A percentile compares a stretch with the other conserved stretches of the same genome.
These are phyloP conservation scores for Pristionchus entomophagus DNA, from an alignment of 2,888 invertebrate species.

Conservation along the genomic window DNA sequence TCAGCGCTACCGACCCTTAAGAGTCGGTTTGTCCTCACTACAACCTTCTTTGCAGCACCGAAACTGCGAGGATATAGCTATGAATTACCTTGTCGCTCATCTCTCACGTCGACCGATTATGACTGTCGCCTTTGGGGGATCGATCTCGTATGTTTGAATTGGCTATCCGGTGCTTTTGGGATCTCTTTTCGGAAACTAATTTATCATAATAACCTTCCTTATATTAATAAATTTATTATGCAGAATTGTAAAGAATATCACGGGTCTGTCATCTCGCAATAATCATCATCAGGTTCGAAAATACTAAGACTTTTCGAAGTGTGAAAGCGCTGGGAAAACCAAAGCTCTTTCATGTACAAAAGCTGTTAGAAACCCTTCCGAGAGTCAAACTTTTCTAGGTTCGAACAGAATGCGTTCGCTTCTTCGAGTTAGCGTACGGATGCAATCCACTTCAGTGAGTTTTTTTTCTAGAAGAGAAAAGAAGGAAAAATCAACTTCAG, in stretches of 20 bases:
- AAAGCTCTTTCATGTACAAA: too few species aligned
- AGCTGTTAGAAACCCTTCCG: too few species aligned
- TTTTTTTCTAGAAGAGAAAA: background rate
- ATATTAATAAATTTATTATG: background rate
- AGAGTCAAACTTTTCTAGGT: background rate
- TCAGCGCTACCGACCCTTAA: too few species aligned
- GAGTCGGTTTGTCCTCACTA: too few species aligned
- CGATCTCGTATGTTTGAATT: background rate
- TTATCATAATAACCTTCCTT: background rate
- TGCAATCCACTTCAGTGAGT: slow-evolving; percentile 5
- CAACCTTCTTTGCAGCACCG: background rate
- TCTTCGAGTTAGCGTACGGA: slow-evolving; percentile 17
- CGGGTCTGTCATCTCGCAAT: background rate
- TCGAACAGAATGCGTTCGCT: background rate
- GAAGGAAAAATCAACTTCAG: background rate
- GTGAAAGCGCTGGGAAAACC: too few species aligned
- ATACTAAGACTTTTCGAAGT: too few species aligned
- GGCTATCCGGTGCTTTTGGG: background rate
- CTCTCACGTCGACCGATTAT: background rate
- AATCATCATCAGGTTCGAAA: slow-evolving; percentile 5
- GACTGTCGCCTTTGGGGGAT: background rate
- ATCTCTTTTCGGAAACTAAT: background rate
- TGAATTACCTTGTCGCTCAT: slow-evolving; percentile 27
- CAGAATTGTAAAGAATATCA: background rate
- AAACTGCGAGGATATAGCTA: slow-evolving; percentile 25